Base-by-base conservation (phyloP, 2,113 vertebrate genomes). In the Redunca redunca region DNA sequence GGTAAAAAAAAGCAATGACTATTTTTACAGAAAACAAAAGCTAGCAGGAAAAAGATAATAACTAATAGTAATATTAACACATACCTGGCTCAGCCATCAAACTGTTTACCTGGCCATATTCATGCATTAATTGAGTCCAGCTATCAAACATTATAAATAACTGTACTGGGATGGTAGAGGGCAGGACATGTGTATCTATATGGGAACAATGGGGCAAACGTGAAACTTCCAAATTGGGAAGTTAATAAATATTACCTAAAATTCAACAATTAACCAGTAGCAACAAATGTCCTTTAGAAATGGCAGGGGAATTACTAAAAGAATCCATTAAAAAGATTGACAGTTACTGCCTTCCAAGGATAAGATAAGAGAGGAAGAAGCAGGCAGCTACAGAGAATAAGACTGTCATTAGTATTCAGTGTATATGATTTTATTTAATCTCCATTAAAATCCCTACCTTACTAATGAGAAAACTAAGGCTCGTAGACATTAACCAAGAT, bases 1-100 rank as follows among this genome's bases (percentile, higher is more conserved):
- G 43, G n/a, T 2, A 36, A 4, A 28, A 8, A 14, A 12, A 92
- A 64, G 58, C 53, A 64, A 28, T 71, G 53, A 8, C 16, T 62
- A 74, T 91, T 21, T 40, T 95, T 67, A 92, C 52, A 60, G 52
- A 43, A 80, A 92, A 67, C 26, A 53, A 87, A 88, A 80, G 25
- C 55, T 36, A n/a, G 57, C 25, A 82, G 30, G n/a, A 58, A 13
- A 67, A 84, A 48, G 17, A 60, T 6, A 85, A 83, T 43, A 43
- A 64, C 0, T 7, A 83, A 33, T 2, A 46, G 33, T 23, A 12
- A 15, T 50, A 48, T 3, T 23, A 12, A 11, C 43, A 48, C 1
- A 11, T 21, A 7, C 19, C 23, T 82, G 82, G 53, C 53, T 43
- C 52, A 26, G 53, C 33, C 40, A 16, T 53, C n/a, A 30, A 57